A percentile compares a stretch with the other conserved stretches of the same genome.
Conservation (phyloP, 23 tunicate species). For the Botrylloides violaceus region DNA sequence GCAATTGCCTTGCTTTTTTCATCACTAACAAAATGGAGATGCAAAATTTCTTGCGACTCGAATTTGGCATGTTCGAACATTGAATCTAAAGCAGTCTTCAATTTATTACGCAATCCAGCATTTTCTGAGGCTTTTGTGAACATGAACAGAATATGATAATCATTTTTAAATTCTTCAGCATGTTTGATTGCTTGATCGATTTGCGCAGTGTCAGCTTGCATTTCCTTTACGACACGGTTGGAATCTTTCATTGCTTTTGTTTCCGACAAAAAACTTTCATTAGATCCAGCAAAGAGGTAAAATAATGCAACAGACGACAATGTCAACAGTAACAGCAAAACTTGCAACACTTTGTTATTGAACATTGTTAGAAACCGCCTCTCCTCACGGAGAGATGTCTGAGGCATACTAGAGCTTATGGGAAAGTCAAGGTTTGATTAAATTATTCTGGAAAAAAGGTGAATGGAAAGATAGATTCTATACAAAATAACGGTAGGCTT, state of each 20-base stretch:
- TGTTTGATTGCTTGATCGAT: conserved; percentile 57
- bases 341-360: conserved; percentile 16
- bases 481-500: too few relatives aligned
- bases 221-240: conserved; percentile 27
- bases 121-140: conserved; percentile 45
- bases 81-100: conserved; percentile 45
- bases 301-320: conserved; percentile 42
- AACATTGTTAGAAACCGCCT: background rate
- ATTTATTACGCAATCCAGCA: conserved; percentile 40
- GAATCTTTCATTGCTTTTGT: background rate
- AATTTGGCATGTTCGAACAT: conserved; percentile 71
- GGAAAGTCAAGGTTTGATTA: too few relatives aligned
- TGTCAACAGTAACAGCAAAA: conserved; percentile 18
- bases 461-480: too few relatives aligned
- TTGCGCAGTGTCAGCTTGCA: conserved; percentile 4
- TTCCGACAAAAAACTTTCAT: conserved; percentile 27
- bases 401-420: too few relatives aligned
- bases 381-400: conserved; percentile 14
- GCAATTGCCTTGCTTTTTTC: conserved; percentile 46
- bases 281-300: conserved; percentile 41
- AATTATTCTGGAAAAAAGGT: too few relatives aligned
- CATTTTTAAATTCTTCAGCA: conserved; percentile 61
- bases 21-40: conserved; percentile 89
- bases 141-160: conserved; percentile 64
- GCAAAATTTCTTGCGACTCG: conserved; percentile 44